Percentiles rank a stretch among this genome's conserved stretches.
These are phyloP conservation scores for Dromas ardeola DNA, from an alignment of 2,113 vertebrate genomes.

Conservation along the genomic window DNA sequence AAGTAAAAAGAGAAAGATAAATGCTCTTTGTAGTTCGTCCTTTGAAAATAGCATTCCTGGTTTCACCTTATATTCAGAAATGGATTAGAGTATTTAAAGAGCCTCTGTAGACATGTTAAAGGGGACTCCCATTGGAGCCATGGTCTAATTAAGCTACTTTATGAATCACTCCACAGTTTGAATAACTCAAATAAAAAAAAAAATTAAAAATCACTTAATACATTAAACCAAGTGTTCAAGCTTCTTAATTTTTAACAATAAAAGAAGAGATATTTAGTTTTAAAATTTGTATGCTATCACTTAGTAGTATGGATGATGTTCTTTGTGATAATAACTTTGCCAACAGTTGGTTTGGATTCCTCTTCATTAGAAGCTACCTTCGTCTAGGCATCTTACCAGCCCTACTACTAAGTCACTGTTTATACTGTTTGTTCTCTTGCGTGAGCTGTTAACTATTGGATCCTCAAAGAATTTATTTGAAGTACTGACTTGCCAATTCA, in stretches of 20 bases:
- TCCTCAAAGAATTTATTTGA: constrained; percentile 22
- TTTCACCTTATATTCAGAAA: constrained; percentile 19
- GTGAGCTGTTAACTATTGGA: neutral
- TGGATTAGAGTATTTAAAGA: constrained; percentile 31
- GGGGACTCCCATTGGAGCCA: neutral
- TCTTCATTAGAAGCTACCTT: neutral
- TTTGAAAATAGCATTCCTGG: constrained; percentile 28
- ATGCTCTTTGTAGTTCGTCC: neutral
- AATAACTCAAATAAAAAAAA: neutral
- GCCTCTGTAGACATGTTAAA: constrained; percentile 22
- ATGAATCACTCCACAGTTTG: neutral
- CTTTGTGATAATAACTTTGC: neutral
- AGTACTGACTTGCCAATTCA: neutral
- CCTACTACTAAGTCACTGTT: neutral
- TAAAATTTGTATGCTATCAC: neutral
- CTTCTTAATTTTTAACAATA: constrained; percentile 8
- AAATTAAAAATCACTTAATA: neutral
- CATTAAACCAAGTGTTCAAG: constrained; percentile 5
- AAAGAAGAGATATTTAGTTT: neutral
- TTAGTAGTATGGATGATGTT: neutral
- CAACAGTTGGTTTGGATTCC: neutral
- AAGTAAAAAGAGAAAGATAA: neutral
- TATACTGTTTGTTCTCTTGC: neutral
- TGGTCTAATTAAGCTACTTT: constrained; percentile 44
- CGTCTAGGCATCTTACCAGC: neutral